A percentile compares a stretch with the other conserved stretches of the same genome.
These are phyloP conservation scores for Neopipo cinnamomea DNA, from an alignment of 2,113 vertebrate species.

Conservation along the genomic window DNA sequence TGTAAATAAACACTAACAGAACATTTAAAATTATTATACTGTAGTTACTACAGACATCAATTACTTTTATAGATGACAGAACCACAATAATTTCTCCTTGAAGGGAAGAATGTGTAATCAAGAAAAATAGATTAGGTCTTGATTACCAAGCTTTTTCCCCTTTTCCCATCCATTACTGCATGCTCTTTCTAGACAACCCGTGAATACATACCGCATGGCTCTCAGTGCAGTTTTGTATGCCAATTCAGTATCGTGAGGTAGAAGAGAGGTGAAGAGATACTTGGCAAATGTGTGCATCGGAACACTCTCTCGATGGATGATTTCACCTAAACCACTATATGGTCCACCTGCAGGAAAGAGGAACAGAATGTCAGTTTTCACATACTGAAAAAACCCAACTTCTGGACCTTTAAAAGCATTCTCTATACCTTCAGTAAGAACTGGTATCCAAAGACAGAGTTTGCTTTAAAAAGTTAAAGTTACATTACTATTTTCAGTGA, in stretches of 20 bases:
- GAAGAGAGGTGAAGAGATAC: conserved; percentile 97
- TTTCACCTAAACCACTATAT: conserved; percentile 94
- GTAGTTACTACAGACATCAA: neutral
- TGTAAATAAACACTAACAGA: neutral
- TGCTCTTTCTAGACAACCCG: neutral
- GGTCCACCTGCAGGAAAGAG: conserved; percentile 84
- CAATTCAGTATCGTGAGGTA: conserved; percentile 97
- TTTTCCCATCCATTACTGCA: neutral
- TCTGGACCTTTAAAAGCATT: neutral
- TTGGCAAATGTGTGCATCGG: conserved; percentile 99
- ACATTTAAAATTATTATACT: neutral
- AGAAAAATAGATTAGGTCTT: neutral
- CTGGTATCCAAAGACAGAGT: neutral
- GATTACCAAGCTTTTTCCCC: neutral
- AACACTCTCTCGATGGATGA: conserved; percentile 95
- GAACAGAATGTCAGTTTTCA: neutral
- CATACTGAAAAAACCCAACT: neutral
- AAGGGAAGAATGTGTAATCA: neutral
- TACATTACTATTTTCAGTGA: neutral
- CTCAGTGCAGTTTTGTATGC: conserved; percentile 97
- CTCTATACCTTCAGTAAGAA: neutral
- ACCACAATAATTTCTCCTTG: neutral
- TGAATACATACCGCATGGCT: conserved; percentile 92
- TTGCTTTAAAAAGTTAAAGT: neutral
- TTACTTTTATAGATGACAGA: neutral